These are phyloP conservation scores for Mesocricetus auratus DNA, from an alignment of 2,113 vertebrate genomes.

Conservation along the genomic window DNA sequence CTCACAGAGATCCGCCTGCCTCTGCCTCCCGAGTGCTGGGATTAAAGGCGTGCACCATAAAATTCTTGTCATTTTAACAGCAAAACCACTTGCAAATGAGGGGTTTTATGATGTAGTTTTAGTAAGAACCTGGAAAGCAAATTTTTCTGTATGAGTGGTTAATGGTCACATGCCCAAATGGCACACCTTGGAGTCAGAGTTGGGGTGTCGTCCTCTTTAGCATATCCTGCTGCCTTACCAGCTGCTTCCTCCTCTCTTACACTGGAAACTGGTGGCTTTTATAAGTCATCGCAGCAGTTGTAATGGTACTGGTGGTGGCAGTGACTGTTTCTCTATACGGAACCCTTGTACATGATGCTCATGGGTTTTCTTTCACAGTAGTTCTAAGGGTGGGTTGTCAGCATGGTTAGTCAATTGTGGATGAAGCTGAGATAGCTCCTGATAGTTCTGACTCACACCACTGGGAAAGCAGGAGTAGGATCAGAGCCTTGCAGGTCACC, in stretches of 20 bases:
- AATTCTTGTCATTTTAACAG: conserved; percentile 55
- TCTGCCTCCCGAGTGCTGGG: no score
- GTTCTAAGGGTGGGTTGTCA: background rate
- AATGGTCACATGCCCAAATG: background rate
- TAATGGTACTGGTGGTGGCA: background rate
- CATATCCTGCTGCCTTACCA: background rate
- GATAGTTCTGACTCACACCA: background rate
- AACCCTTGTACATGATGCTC: background rate
- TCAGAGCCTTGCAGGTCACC: background rate
- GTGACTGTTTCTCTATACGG: background rate
- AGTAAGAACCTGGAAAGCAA: conserved; percentile 50
- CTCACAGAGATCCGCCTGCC: no score
- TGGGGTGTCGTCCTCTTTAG: background rate
- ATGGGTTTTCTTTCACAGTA: background rate
- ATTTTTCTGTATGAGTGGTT: conserved; percentile 19
- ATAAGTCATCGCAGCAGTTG: background rate
- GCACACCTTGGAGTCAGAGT: background rate
- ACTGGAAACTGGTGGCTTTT: background rate
- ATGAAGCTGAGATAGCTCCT: background rate
- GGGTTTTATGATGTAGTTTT: conserved; percentile 39
- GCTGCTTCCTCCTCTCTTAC: background rate
- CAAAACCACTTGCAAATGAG: conserved; percentile 55
- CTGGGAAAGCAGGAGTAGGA: background rate
- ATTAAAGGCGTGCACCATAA: no score
- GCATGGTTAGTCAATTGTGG: background rate